Evolutionary conservation across 2,113 vertebrate species (phyloP).

Genomic region (Pachyramphus minor): DNA sequence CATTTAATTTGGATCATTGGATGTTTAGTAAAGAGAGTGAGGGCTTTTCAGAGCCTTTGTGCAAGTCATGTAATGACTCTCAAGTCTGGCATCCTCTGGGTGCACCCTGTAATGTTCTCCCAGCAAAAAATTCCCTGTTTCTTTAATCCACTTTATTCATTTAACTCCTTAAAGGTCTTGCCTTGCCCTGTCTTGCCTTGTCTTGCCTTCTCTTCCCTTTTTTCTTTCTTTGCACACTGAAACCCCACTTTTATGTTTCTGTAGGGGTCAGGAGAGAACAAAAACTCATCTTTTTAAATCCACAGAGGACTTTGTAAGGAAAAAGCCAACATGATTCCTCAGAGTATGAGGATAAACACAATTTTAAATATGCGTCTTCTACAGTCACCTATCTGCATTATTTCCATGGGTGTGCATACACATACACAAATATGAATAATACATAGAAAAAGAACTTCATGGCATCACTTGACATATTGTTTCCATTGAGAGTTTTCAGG

Average conservation of each 20-base stretch:
- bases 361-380: not conserved
- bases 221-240: not conserved
- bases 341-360: not conserved
- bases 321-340: not conserved
- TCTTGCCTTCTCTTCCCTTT: not conserved
- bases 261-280: not conserved
- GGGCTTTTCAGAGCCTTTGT: not conserved
- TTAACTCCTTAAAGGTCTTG: not conserved
- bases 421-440: not conserved
- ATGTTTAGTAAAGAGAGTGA: not conserved
- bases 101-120: not conserved
- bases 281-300: not conserved
- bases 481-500: not conserved
- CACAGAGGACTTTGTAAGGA: not conserved
- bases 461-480: not conserved
- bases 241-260: not conserved
- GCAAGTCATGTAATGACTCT: not conserved
- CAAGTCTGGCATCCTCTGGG: not conserved
- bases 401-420: not conserved
- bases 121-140: not conserved
- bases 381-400: not conserved
- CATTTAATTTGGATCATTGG: not conserved
- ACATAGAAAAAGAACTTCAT: not conserved
- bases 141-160: not conserved
- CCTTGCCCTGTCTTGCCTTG: not conserved